Percentiles rank a stretch among this genome's conserved stretches.
These are phyloP conservation scores for Drosophila setifemur DNA, from an alignment of 1,140 invertebrate species.

Conservation along the genomic window DNA sequence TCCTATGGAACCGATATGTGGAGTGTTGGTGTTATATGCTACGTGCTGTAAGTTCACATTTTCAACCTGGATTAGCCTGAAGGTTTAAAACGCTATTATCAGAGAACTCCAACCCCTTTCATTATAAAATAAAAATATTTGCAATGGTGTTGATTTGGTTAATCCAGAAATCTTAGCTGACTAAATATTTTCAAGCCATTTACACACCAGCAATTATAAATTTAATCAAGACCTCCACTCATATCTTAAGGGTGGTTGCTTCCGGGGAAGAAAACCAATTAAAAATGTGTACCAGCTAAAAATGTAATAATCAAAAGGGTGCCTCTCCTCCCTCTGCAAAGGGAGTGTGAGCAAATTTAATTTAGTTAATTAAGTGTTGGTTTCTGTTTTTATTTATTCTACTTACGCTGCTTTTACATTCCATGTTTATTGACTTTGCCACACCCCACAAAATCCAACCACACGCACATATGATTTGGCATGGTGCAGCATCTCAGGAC, in stretches of 20 bases:
- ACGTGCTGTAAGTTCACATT: constrained; percentile 95
- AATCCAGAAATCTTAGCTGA: background rate
- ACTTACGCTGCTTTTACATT: constrained; percentile 70
- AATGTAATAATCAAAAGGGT: constrained; percentile 65
- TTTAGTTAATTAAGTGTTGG: constrained; percentile 74
- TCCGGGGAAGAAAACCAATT: constrained; percentile 50
- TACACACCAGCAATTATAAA: constrained; percentile 29
- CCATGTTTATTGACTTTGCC: constrained; percentile 75
- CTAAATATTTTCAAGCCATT: constrained; percentile 27
- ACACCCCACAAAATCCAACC: constrained; percentile 19
- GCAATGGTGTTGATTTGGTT: background rate
- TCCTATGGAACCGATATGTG: constrained; percentile 98
- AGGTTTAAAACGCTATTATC: no score
- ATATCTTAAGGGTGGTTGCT: constrained; percentile 18
- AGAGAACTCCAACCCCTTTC: no score
- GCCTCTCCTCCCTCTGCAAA: background rate
- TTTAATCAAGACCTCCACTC: constrained; percentile 41
- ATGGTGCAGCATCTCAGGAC: constrained; percentile 91
- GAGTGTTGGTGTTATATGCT: constrained; percentile 98
- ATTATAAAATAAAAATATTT: background rate
- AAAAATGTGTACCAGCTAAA: constrained; percentile 57
- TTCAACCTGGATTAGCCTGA: no score
- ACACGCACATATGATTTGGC: background rate
- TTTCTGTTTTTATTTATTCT: constrained; percentile 70
- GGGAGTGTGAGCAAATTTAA: constrained; percentile 60